phyloP scores from a whole-genome alignment of 2,797 vertebrate species.

The Coreius guichenoti region DNA sequence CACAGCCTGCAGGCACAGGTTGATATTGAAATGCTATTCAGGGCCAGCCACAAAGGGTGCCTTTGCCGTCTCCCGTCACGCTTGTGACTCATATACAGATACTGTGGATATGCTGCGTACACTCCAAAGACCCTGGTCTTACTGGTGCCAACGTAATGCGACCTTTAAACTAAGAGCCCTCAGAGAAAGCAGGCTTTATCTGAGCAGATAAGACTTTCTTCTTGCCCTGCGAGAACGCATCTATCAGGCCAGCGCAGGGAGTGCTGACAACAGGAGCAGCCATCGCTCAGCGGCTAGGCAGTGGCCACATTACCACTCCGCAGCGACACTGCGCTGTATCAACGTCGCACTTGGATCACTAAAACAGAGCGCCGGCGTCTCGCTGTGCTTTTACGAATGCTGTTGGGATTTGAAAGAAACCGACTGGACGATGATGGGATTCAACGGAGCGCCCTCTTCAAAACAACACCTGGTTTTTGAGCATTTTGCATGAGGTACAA shows the following conservation, averaged over 20 bases:
- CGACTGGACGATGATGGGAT: slow-evolving; percentile 23
- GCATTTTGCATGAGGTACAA: neutral
- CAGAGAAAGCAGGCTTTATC: slow-evolving; percentile 55
- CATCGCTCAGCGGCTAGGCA: slow-evolving; percentile 30
- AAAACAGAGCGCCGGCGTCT: slow-evolving; percentile 13
- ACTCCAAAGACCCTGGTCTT: slow-evolving; percentile 46
- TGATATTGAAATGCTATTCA: slow-evolving; percentile 61
- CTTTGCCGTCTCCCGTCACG: slow-evolving; percentile 29
- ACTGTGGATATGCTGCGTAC: slow-evolving; percentile 49
- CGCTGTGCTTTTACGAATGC: slow-evolving; percentile 13
- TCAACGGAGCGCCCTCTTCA: neutral
- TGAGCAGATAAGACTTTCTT: slow-evolving; percentile 54
- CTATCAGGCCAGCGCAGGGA: slow-evolving; percentile 44
- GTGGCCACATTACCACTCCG: slow-evolving; percentile 17
- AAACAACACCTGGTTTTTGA: slow-evolving; percentile 25
- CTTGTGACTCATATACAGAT: slow-evolving; percentile 54
- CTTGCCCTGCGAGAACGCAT: slow-evolving; percentile 46
- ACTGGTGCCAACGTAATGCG: slow-evolving; percentile 42
- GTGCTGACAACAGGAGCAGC: slow-evolving; percentile 33
- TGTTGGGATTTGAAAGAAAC: slow-evolving; percentile 31
- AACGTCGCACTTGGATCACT: slow-evolving; percentile 23
- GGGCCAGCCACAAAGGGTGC: slow-evolving; percentile 45
- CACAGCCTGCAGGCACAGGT: slow-evolving; percentile 56
- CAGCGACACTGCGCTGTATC: neutral
- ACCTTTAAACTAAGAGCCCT: slow-evolving; percentile 60